phyloP scores from a whole-genome alignment of 2,888 invertebrate genomes.

The Steinernema scapterisci region DNA sequence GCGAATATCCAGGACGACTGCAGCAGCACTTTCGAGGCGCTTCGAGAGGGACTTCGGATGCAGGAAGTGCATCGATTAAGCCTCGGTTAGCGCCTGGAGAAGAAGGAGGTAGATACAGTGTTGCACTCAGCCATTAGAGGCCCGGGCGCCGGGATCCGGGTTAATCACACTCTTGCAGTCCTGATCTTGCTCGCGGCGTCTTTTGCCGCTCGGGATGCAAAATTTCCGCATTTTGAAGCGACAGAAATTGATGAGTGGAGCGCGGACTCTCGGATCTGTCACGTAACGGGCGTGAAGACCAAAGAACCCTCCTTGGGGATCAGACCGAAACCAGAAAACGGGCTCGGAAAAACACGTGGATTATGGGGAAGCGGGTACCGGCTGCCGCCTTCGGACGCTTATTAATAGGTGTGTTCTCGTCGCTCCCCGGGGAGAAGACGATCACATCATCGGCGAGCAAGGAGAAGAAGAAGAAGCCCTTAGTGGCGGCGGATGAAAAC shows the following conservation, averaged over 20 bases:
- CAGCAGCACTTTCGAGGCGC: no score
- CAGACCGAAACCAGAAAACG: not conserved
- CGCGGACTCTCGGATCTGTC: slow-evolving; percentile 28
- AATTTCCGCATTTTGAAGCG: not conserved
- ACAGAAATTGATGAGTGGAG: slow-evolving; percentile 26
- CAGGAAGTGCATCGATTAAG: no score
- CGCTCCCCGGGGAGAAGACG: not conserved
- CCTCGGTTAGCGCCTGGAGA: no score
- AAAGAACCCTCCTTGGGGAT: slow-evolving; percentile 16
- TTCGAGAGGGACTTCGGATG: no score
- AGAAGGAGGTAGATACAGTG: no score
- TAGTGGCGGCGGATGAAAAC: slow-evolving; percentile 25
- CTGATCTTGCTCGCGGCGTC: no score
- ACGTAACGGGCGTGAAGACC: not conserved
- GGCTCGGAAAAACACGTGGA: not conserved
- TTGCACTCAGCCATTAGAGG: not conserved
- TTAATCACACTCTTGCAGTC: no score
- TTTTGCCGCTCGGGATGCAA: not conserved
- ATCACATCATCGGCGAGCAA: not conserved
- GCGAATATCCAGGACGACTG: not conserved
- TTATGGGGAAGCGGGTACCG: not conserved
- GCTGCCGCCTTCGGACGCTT: not conserved
- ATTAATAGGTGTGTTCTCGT: not conserved
- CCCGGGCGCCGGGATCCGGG: not conserved
- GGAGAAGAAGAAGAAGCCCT: not conserved